Percentiles rank a stretch among this genome's conserved stretches.
Evolutionary conservation across 1,140 invertebrate species (phyloP).

Genomic region (Drosophila truncata): DNA sequence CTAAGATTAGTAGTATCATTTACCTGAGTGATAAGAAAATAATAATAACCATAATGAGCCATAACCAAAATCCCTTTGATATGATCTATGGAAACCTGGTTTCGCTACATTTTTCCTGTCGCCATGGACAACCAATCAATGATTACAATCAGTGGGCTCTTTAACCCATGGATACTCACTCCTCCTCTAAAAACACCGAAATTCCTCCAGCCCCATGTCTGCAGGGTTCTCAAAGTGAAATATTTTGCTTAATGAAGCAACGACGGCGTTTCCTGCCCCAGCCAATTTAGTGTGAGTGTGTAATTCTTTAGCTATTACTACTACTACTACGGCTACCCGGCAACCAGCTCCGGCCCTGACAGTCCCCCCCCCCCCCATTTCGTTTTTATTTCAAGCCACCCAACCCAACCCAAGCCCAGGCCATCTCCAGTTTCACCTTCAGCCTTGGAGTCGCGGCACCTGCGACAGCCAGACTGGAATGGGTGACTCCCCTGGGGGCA

Average conservation of each 20-base stretch:
- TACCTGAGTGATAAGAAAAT: slow-evolving; percentile 10
- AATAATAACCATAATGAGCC: neutral
- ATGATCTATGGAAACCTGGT: neutral
- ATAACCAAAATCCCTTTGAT: slow-evolving; percentile 2
- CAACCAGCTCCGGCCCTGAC: slow-evolving; percentile 15
- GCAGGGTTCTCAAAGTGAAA: slow-evolving; percentile 62
- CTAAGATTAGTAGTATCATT: neutral
- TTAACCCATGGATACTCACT: slow-evolving; percentile 12
- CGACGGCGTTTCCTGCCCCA: slow-evolving; percentile 83
- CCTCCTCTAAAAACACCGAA: neutral
- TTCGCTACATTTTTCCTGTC: slow-evolving; percentile 5
- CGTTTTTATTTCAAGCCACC: slow-evolving; percentile 1
- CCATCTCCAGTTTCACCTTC: slow-evolving; percentile 29
- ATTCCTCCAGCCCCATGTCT: slow-evolving; percentile 16
- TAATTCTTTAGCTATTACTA: slow-evolving; percentile 85
- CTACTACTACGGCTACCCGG: slow-evolving; percentile 77
- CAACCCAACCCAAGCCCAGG: neutral
- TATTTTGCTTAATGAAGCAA: slow-evolving; percentile 85
- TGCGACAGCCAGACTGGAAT: slow-evolving; percentile 55
- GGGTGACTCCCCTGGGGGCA: slow-evolving; percentile 30
- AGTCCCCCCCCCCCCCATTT: neutral
- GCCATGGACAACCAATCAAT: slow-evolving; percentile 39
- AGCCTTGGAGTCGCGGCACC: slow-evolving; percentile 60
- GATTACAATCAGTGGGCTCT: slow-evolving; percentile 42
- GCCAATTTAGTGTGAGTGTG: slow-evolving; percentile 84